Percentiles rank a stretch among this genome's conserved stretches.
Conservation (phyloP, 2,888 invertebrate species). For the Tineola bisselliella region DNA sequence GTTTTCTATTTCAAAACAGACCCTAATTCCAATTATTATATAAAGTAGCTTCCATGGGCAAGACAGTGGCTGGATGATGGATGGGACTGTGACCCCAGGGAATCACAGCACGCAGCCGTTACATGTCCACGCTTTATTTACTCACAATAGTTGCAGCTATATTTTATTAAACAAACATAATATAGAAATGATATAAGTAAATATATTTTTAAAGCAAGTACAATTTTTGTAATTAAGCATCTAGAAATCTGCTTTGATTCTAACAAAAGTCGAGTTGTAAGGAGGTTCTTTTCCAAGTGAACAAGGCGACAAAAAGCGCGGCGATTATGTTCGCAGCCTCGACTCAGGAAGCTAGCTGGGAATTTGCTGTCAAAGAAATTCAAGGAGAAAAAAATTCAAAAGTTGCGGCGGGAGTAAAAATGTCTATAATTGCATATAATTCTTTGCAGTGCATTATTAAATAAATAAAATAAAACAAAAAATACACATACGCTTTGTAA, state of each 20-base stretch:
- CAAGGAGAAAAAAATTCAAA: background rate
- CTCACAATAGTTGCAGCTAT: background rate
- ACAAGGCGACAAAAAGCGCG: slow-evolving; percentile 11
- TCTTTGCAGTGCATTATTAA: too few relatives aligned
- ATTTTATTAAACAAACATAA: too few relatives aligned
- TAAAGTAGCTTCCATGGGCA: background rate
- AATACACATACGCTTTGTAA: background rate
- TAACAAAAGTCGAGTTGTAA: background rate
- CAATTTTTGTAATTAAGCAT: background rate
- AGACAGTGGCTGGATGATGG: background rate
- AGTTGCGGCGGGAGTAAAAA: background rate
- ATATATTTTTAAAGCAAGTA: too few relatives aligned
- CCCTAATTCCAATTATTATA: background rate
- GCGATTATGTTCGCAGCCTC: slow-evolving; percentile 2
- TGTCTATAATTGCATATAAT: background rate
- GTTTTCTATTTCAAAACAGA: background rate
- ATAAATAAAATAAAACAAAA: too few relatives aligned
- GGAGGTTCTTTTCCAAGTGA: background rate
- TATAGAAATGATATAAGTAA: too few relatives aligned
- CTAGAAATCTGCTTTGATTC: slow-evolving; percentile 10
- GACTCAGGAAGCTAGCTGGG: background rate
- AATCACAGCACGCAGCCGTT: background rate
- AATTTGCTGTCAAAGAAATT: slow-evolving; percentile 10
- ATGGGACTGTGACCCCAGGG: background rate
- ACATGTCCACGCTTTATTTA: background rate